Conservation (phyloP, 1,140 invertebrate species). For the Philopotamus ludificatus region DNA sequence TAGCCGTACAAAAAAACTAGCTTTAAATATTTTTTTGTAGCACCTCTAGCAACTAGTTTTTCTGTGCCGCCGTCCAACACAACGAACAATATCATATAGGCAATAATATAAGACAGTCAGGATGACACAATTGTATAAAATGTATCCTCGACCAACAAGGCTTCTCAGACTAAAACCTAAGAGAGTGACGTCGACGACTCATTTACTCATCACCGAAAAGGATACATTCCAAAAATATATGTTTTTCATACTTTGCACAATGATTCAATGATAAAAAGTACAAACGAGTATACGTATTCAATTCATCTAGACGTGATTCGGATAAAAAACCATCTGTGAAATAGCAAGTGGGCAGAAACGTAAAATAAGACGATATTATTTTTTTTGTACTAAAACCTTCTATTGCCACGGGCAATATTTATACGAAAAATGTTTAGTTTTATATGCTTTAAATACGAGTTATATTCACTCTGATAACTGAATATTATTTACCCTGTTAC, state of each 20-base stretch:
- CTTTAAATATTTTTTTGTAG: constrained; percentile 31
- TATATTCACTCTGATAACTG: constrained; percentile 26
- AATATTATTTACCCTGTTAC: constrained; percentile 36
- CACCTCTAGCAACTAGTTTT: constrained; percentile 35
- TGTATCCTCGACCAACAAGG: constrained; percentile 19
- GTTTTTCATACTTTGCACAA: constrained; percentile 18
- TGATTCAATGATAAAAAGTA: background rate
- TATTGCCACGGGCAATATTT: background rate
- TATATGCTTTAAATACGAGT: constrained; percentile 12
- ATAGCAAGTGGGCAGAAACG: constrained; percentile 16
- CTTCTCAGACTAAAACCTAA: constrained; percentile 28
- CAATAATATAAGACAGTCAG: constrained; percentile 16
- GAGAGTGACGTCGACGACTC: no score
- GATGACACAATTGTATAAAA: constrained; percentile 20
- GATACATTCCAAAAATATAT: constrained; percentile 34
- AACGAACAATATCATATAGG: constrained; percentile 29
- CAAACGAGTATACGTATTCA: background rate
- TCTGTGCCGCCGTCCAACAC: constrained; percentile 27
- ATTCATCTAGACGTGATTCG: no score
- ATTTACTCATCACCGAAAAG: constrained; percentile 22
- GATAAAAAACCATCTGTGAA: background rate
- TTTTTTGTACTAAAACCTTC: constrained; percentile 29
- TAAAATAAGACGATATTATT: constrained; percentile 3
- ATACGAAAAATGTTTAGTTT: background rate
- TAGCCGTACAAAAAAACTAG: constrained; percentile 33